A percentile compares a stretch with the other conserved stretches of the same genome.
Conservation (phyloP, 2,113 vertebrate genomes). For the Centropus bengalensis region DNA sequence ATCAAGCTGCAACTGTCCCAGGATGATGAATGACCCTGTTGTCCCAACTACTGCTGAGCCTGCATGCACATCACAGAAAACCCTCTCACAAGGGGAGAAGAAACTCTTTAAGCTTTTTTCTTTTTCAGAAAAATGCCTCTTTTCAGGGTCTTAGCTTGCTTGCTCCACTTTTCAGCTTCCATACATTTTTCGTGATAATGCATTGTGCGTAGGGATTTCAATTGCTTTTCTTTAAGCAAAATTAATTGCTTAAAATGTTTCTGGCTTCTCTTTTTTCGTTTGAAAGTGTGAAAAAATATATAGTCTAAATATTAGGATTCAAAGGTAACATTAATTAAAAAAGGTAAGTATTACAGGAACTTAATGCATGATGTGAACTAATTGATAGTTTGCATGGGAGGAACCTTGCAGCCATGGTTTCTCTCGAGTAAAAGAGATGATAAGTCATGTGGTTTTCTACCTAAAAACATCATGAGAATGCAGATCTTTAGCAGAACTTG, state of each 20-base stretch:
- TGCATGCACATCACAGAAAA: neutral
- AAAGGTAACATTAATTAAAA: constrained; percentile 49
- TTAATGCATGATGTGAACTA: neutral
- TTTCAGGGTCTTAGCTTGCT: neutral
- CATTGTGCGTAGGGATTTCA: neutral
- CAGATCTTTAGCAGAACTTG: neutral
- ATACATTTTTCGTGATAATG: neutral
- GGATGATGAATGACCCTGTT: neutral
- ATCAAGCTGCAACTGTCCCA: neutral
- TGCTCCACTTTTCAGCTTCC: neutral
- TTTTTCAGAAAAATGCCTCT: neutral
- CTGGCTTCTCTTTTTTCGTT: neutral
- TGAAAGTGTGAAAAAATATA: constrained; percentile 49
- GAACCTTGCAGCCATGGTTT: neutral
- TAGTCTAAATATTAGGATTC: neutral
- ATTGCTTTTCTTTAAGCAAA: neutral
- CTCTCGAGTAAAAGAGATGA: neutral
- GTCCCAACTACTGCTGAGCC: neutral
- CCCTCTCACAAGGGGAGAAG: neutral
- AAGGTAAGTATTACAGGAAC: constrained; percentile 23
- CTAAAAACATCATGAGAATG: neutral
- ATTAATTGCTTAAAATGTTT: neutral
- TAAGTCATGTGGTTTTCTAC: neutral
- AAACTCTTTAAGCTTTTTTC: neutral
- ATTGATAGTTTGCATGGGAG: neutral